Base-by-base conservation (phyloP, 2,797 vertebrate genomes). In the Onychomys torridus region DNA sequence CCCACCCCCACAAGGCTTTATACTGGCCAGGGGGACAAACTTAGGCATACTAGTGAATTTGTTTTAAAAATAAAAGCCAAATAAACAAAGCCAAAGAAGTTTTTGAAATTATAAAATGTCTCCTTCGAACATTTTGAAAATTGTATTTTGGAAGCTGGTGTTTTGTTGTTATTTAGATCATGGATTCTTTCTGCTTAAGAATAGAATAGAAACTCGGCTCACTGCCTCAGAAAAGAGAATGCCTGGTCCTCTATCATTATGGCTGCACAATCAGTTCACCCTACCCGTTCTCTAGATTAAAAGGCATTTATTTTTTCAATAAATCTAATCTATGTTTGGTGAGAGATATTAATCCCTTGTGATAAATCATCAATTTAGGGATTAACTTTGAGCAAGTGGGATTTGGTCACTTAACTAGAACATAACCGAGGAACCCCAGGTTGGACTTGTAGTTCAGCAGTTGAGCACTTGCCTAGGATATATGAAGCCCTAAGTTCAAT, bases 161-260 rank as follows among this genome's bases (percentile, higher is more conserved):
- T 55, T 95, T 84, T 95, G 81, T 19, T 96, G 83, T 46, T 93
- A 95, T 97, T 98, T 97, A 94, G 95, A 61, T 96, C 46, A 43
- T 86, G 67, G 77, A 96, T 65, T 96, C 75, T 96, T 55, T 92
- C 63, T 61, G 61, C 37, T 91, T 29, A 32, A 88, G 73, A 96
- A 89, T 49, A 81, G 9, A 96, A 19, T 40, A 34, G 93, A 96
- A 95, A 96, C 59, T 59, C 97, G 65, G 32, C 87, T 95, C 16
- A 6, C 3, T 1, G 69, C 61, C 81, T 40, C 59, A 97, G 88
- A 97, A 97, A 97, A 96, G n/a, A 82, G 83, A 85, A 78, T 49
- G 96, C 69, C 90, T 98, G 85, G 9, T 76, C 96, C 4, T 0
- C 63, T 63, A 85, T 97, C 61, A 93, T 91, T 96, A 37, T 93